Base-by-base conservation (phyloP, 53 echinoderm and acorn worm species). In the Henricia sp. region DNA sequence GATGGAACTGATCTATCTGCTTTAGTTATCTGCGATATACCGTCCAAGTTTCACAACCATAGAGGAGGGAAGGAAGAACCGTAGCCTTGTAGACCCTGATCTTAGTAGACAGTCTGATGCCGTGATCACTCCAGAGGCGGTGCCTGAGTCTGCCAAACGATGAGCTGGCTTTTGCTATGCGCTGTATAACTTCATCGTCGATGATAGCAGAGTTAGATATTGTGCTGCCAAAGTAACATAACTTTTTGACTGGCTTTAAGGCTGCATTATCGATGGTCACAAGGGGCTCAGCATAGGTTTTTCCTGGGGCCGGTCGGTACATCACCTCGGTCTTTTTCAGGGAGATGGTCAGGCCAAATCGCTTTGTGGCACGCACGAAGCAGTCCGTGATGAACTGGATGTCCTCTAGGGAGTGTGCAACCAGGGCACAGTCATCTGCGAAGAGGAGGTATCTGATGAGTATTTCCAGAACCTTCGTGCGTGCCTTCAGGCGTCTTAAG, bases 41-140 rank as follows among this genome's bases (percentile, higher is more conserved):
- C 13, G 70, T 70, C 70, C 70, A 70, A 12, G 51, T 70, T 30
- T 46, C 51, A 2, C 48, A 46, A 30, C 48, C 70, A 48, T 70
- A 48, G 11, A 70, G 30, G 11, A 48, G 70, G 12, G 70, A 5
- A 33, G 70, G 24, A 46, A 70, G 48, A n/a, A 70, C 70, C 5
- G 50, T 50, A 26, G 70, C 32, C 50, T 48, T 70, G 70, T 70
- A 70, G 0, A 50, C 48, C 25, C 0, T 29, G 32, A 70, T 70
- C 50, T 70, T 50, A 17, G 48, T 70, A 27, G 48, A 3, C 11
- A 70, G 70, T 30, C 50, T 46, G 13, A 70, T 17, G 14, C 48
- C 48, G 17, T 50, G 48, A 12, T 32, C 17, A 5, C 0, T 30
- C 48, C 41, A 48, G 48, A 70, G 48, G 2, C 36, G 3, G 1